Percentiles rank a stretch among this genome's conserved stretches.
Conservation (phyloP, 2,113 vertebrate species). For the Poecile atricapillus region DNA sequence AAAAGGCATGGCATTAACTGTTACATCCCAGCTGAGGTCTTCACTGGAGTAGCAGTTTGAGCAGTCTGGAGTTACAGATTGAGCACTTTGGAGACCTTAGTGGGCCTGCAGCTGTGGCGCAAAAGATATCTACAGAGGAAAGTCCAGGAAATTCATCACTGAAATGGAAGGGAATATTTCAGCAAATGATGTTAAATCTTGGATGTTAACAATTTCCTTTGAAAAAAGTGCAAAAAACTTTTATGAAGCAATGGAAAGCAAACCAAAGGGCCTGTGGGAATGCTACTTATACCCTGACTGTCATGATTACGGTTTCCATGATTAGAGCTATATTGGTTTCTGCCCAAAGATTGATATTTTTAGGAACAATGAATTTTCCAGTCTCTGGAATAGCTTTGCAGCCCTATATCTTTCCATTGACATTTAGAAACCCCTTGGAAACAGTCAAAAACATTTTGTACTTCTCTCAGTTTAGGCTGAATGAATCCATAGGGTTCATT, state of each 20-base stretch:
- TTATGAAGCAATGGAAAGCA: conserved; percentile 79
- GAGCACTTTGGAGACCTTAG: conserved; percentile 80
- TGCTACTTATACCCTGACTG: conserved; percentile 85
- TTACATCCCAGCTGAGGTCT: conserved; percentile 76
- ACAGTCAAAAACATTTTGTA: conserved; percentile 67
- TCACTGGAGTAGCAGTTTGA: conserved; percentile 74
- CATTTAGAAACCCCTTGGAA: conserved; percentile 70
- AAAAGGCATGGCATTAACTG: conserved; percentile 73
- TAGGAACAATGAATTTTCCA: conserved; percentile 80
- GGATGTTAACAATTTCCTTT: conserved; percentile 74
- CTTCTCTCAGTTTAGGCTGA: conserved; percentile 78
- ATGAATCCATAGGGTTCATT: conserved; percentile 75
- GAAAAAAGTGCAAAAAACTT: conserved; percentile 76
- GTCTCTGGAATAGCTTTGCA: conserved; percentile 82
- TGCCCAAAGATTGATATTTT: conserved; percentile 75
- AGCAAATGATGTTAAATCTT: conserved; percentile 19
- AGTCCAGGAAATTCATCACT: conserved; percentile 70
- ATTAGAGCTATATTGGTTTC: conserved; percentile 74
- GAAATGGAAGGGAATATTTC: conserved; percentile 72
- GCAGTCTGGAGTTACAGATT: too few relatives aligned
- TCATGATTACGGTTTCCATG: conserved; percentile 81
- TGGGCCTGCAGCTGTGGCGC: conserved; percentile 76
- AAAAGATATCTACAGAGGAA: conserved; percentile 75
- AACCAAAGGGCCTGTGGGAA: conserved; percentile 77
- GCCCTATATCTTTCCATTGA: conserved; percentile 76